phyloP scores from a whole-genome alignment of 37 sponge, comb jelly and placozoan genomes.

The Agelas oroides region DNA sequence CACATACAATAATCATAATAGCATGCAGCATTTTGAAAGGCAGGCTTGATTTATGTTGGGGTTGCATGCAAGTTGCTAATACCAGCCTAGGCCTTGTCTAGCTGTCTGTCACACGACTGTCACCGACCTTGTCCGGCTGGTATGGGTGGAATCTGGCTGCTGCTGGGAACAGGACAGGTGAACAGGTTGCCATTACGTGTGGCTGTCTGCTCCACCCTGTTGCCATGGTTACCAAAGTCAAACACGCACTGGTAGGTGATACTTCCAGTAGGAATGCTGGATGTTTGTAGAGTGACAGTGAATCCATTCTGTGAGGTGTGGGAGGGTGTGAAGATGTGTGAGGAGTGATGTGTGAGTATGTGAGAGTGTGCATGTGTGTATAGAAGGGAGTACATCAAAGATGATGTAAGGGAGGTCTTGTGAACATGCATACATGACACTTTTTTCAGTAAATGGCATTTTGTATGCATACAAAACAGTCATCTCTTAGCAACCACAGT shows the following conservation, averaged over 20 bases:
- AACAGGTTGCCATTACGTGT: neutral
- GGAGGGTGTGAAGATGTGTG: too few relatives aligned
- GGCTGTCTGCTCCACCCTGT: neutral
- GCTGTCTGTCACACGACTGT: neutral
- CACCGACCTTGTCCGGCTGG: constrained; percentile 3
- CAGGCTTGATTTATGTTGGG: too few relatives aligned
- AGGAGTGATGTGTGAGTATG: too few relatives aligned
- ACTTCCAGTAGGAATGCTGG: constrained; percentile 7
- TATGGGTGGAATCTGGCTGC: neutral
- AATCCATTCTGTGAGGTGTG: neutral
- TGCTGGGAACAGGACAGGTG: constrained; percentile 1
- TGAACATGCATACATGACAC: too few relatives aligned
- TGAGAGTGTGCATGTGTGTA: neutral
- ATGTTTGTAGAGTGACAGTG: neutral
- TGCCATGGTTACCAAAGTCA: neutral
- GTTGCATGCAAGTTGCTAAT: too few relatives aligned
- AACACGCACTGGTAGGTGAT: constrained; percentile 21
- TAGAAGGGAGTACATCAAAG: neutral
- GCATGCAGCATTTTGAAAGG: too few relatives aligned
- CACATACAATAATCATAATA: neutral
- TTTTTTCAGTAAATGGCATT: too few relatives aligned
- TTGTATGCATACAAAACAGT: too few relatives aligned
- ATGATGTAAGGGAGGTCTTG: too few relatives aligned
- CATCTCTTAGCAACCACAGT: too few relatives aligned
- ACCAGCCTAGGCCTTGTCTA: too few relatives aligned